phyloP scores from a whole-genome alignment of 2,797 vertebrate genomes.

The Myotis findleyi region DNA sequence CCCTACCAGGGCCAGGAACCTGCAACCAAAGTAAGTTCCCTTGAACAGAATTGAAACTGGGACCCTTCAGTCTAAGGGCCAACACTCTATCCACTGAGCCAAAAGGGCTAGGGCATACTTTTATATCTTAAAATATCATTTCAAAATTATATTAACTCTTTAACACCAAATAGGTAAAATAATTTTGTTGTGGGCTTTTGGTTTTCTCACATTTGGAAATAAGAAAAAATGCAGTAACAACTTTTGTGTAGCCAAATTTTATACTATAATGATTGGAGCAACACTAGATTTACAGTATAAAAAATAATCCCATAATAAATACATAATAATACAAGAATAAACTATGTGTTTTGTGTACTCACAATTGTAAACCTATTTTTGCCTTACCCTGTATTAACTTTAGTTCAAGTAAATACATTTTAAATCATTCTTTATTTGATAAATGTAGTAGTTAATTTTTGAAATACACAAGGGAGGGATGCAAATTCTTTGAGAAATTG shows the following conservation, averaged over 20 bases:
- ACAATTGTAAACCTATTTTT: not conserved
- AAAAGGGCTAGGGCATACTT: not conserved
- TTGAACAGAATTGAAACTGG: no score
- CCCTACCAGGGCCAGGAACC: no score
- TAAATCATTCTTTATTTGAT: not conserved
- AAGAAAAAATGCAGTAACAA: not conserved
- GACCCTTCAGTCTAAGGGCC: no score
- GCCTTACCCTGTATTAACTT: not conserved
- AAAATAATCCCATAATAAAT: not conserved
- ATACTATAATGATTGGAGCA: not conserved
- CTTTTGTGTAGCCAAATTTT: not conserved
- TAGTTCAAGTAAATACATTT: not conserved
- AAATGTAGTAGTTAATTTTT: not conserved
- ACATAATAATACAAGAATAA: not conserved
- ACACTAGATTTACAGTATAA: not conserved
- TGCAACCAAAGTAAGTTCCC: no score
- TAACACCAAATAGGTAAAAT: not conserved
- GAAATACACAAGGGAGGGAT: not conserved
- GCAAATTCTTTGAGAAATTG: not conserved
- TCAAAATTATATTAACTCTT: not conserved
- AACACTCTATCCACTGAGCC: no score
- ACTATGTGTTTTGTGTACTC: not conserved
- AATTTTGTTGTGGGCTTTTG: not conserved
- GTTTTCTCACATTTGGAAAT: not conserved
- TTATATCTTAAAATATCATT: not conserved